Base-by-base conservation (phyloP, 1,140 invertebrate genomes). In the Apocrypta bakeri region DNA sequence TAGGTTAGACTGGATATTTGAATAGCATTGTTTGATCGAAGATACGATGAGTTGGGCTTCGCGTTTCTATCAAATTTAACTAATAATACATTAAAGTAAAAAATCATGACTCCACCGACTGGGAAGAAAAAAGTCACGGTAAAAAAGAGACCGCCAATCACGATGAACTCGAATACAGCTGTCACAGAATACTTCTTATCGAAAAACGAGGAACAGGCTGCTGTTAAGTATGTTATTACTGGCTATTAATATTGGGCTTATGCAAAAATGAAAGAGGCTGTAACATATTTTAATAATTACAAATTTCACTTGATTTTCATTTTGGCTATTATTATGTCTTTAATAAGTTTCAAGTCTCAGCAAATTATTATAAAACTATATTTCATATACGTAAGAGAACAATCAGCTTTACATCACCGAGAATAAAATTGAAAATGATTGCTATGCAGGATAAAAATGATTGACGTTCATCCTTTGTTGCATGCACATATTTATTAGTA, bases 221-320 rank as follows among this genome's bases (percentile, higher is more conserved):
- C 25, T 21, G 48, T 83, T n/a, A 74, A 73, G 82, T 83, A 79
- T n/a, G 76, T 79, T 56, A n/a, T 17, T 56, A n/a, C 14, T 48
- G 21, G 14, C n/a, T 56, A 17, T 21, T 48, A 17, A n/a, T n/a
- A n/a, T n/a, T n/a, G 14, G 11, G 42, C 21, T 48, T 17, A 48
- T 42, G n/a, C n/a, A n/a, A n/a, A n/a, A n/a, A n/a, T n/a, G n/a
- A n/a, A n/a, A n/a, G n/a, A n/a, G n/a, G n/a, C n/a, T n/a, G n/a
- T n/a, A n/a, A n/a, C n/a, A n/a, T n/a, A n/a, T n/a, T n/a, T n/a
- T n/a, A n/a, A n/a, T n/a, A n/a, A n/a, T n/a, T n/a, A n/a, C n/a
- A n/a, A n/a, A n/a, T n/a, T n/a, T n/a, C n/a, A n/a, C n/a, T n/a
- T n/a, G n/a, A n/a, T n/a, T n/a, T n/a, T n/a, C n/a, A n/a, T n/a